Base-by-base conservation (phyloP, 2,888 invertebrate species). In the Lycocerus yunnanus region DNA sequence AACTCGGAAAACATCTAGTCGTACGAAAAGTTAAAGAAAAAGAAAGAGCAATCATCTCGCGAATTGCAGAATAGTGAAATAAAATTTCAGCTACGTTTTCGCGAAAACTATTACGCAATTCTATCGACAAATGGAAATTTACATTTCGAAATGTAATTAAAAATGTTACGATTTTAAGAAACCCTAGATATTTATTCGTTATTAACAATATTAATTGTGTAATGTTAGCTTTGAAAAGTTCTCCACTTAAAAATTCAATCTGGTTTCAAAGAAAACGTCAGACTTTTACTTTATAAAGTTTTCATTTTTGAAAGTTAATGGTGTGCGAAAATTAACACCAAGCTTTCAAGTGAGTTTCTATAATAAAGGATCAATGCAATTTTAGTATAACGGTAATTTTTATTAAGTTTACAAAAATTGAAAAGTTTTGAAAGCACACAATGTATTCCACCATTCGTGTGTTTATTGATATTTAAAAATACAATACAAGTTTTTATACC, bases 21-120 rank as follows among this genome's bases (percentile, higher is more conserved):
- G 27, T 58, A 65, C 27, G 66, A 72, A 60, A 72, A 66, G 67
- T 21, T 68, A 21, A 67, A 59, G 66, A 68, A 71, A 67, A 72
- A 66, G 18, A 60, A 59, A 18, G 67, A 18, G 67, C 66, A 72
- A 72, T 72, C 72, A 67, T 72, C 72, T 72, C 72, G 67, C 63
- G 72, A 72, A 72, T 72, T 72, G 67, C 67, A 72, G 72, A 72
- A 68, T 43, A 72, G 61, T 10, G 11, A 58, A 43, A 59, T 21
- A 61, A 72, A 72, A 68, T 67, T 66, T 67, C 67, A 72, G 68
- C 58, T 72, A 68, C 43, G 60, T 43, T 67, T 20, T 60, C 21
- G 61, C 15, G 11, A 27, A 67, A 66, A 24, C 61, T 72, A 68
- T 61, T 66, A 66, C 6, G 66, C 43, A 69, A 66, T 66, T 43